Evolutionary conservation across 1,140 invertebrate species (phyloP).

Genomic region (Metaphire vulgaris): DNA sequence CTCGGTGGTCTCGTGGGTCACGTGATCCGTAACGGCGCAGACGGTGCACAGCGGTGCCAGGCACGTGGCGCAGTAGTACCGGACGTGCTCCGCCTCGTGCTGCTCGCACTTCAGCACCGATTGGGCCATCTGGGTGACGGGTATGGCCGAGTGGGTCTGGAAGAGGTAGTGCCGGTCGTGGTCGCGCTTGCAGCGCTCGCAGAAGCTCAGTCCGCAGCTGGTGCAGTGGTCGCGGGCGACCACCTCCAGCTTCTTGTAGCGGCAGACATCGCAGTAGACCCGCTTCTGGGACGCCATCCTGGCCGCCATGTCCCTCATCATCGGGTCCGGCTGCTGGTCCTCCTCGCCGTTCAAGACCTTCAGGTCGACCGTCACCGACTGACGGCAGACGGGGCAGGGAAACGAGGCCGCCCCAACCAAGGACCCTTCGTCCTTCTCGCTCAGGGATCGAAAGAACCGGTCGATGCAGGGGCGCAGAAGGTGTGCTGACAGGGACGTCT

Average conservation of each 20-base stretch:
- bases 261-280: slow-evolving; percentile 26
- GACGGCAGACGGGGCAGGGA: slow-evolving; percentile 23
- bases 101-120: slow-evolving; percentile 24
- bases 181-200: slow-evolving; percentile 19
- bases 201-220: slow-evolving; percentile 25
- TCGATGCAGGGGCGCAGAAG: slow-evolving; percentile 25
- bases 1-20: slow-evolving; percentile 20
- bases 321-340: neutral
- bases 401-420: slow-evolving; percentile 8
- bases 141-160: slow-evolving; percentile 17
- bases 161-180: slow-evolving; percentile 20
- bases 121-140: slow-evolving; percentile 21
- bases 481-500: slow-evolving; percentile 29
- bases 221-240: slow-evolving; percentile 21
- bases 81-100: slow-evolving; percentile 21
- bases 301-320: slow-evolving; percentile 18
- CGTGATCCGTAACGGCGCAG: slow-evolving; percentile 27
- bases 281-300: slow-evolving; percentile 16
- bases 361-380: slow-evolving; percentile 1
- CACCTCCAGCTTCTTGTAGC: slow-evolving; percentile 16
- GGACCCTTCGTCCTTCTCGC: neutral
- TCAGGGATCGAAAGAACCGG: slow-evolving; percentile 1
- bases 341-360: slow-evolving; percentile 9
- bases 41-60: slow-evolving; percentile 24
- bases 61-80: slow-evolving; percentile 28